A percentile compares a stretch with the other conserved stretches of the same genome.
Conservation (phyloP, 2,113 vertebrate genomes). For the Anguilla japonica region DNA sequence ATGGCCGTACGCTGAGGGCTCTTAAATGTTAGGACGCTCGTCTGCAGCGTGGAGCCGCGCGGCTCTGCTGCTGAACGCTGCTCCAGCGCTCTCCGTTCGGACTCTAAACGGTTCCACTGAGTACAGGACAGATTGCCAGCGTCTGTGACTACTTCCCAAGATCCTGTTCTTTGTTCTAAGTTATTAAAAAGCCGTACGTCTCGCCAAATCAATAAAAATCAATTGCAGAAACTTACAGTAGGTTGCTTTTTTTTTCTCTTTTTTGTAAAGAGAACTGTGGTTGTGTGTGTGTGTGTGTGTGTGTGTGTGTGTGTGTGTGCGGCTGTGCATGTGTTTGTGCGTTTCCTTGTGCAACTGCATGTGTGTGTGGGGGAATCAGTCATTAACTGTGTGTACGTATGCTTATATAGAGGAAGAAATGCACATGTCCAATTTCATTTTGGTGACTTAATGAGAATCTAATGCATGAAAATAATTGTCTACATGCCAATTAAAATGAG, state of each 20-base stretch:
- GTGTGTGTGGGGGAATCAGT: too few relatives aligned
- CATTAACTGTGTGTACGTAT: too few relatives aligned
- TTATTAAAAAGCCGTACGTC: slow-evolving; percentile 7
- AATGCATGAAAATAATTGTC: slow-evolving; percentile 36
- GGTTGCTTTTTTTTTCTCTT: not conserved
- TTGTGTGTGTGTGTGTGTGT: not conserved
- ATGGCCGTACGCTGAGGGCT: not conserved
- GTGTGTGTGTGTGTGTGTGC: too few relatives aligned
- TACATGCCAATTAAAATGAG: slow-evolving; percentile 55
- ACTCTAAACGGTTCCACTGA: not conserved
- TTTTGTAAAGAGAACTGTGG: not conserved
- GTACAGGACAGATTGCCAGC: not conserved
- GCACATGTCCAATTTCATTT: slow-evolving; percentile 15
- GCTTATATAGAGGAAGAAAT: too few relatives aligned
- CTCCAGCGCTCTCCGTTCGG: not conserved
- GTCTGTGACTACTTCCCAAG: not conserved
- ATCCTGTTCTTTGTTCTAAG: slow-evolving; percentile 13
- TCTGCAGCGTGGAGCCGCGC: not conserved
- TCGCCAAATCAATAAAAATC: not conserved
- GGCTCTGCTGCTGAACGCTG: not conserved
- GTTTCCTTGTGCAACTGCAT: too few relatives aligned
- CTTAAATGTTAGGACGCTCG: not conserved
- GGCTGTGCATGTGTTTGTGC: too few relatives aligned
- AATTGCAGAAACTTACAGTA: not conserved
- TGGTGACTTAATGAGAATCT: slow-evolving; percentile 41